phyloP scores from a whole-genome alignment of 1,140 invertebrate species.

The Adoxophyes honmai region DNA sequence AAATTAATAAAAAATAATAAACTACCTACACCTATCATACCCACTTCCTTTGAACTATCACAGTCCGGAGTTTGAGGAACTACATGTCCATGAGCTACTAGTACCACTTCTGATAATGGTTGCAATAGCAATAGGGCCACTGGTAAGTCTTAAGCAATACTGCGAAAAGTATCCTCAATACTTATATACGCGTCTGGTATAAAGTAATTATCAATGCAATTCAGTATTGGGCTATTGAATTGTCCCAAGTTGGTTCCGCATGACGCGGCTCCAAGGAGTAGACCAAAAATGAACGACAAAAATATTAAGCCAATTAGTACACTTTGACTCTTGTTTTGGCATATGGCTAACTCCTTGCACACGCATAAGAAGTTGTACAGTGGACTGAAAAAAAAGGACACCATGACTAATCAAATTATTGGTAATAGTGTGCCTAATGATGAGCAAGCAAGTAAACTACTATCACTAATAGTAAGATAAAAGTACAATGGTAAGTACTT shows the following conservation, averaged over 20 bases:
- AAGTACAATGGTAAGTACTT: too few relatives aligned
- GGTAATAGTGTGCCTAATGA: too few relatives aligned
- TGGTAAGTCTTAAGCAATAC: slow-evolving; percentile 26
- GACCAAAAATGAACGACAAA: slow-evolving; percentile 40
- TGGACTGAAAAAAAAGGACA: slow-evolving; percentile 43
- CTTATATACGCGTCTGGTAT: slow-evolving; percentile 33
- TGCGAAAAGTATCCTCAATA: slow-evolving; percentile 29
- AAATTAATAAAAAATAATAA: too few relatives aligned
- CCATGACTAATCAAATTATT: too few relatives aligned
- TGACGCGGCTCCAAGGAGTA: slow-evolving; percentile 52
- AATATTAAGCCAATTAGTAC: slow-evolving; percentile 28
- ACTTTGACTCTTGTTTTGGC: slow-evolving; percentile 41
- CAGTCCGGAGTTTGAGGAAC: too few relatives aligned
- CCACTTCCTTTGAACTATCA: too few relatives aligned
- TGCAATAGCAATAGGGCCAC: too few relatives aligned
- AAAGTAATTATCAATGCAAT: slow-evolving; percentile 57
- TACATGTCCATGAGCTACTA: too few relatives aligned
- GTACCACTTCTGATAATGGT: too few relatives aligned
- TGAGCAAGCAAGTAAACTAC: too few relatives aligned
- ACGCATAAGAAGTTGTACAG: slow-evolving; percentile 43
- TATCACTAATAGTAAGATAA: too few relatives aligned
- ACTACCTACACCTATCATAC: too few relatives aligned
- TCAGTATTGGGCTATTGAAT: slow-evolving; percentile 57
- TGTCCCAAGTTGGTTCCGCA: slow-evolving; percentile 48
- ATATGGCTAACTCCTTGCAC: slow-evolving; percentile 38